These are phyloP conservation scores for Crax fasciolata DNA, from an alignment of 2,797 vertebrate species.

Conservation along the genomic window DNA sequence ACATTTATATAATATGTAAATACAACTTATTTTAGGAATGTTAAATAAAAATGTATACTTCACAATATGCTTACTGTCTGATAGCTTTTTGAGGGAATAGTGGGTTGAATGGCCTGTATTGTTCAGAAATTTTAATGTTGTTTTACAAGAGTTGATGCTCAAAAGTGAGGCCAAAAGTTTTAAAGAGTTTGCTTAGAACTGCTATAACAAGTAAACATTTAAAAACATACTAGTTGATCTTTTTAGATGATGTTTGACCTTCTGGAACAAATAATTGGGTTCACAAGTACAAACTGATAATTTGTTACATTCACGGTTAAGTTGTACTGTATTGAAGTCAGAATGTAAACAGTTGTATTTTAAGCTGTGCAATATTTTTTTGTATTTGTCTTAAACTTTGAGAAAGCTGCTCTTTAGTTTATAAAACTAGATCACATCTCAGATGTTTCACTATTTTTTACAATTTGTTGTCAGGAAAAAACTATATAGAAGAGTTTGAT, in stretches of 20 bases:
- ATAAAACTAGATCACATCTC: slow-evolving; percentile 58
- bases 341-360: slow-evolving; percentile 75
- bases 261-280: slow-evolving; percentile 30
- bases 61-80: slow-evolving; percentile 80
- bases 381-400: slow-evolving; percentile 73
- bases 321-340: slow-evolving; percentile 59
- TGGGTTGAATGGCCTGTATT: slow-evolving; percentile 21
- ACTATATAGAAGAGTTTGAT: background rate
- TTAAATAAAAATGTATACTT: slow-evolving; percentile 95
- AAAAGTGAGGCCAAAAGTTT: slow-evolving; percentile 29
- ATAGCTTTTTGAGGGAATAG: slow-evolving; percentile 80
- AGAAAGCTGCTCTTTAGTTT: slow-evolving; percentile 73
- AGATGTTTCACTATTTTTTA: slow-evolving; percentile 43
- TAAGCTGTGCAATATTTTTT: slow-evolving; percentile 77
- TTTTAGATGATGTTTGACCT: slow-evolving; percentile 29
- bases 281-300: background rate
- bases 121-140: slow-evolving; percentile 19
- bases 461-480: slow-evolving; percentile 8
- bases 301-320: slow-evolving; percentile 9
- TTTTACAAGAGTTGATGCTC: slow-evolving; percentile 25
- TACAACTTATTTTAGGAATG: slow-evolving; percentile 92
- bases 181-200: slow-evolving; percentile 33
- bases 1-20: slow-evolving; percentile 91
- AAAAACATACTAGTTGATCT: slow-evolving; percentile 16
- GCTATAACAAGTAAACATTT: background rate